Base-by-base conservation (phyloP, 2,888 invertebrate species). In the Melanargia galathea region DNA sequence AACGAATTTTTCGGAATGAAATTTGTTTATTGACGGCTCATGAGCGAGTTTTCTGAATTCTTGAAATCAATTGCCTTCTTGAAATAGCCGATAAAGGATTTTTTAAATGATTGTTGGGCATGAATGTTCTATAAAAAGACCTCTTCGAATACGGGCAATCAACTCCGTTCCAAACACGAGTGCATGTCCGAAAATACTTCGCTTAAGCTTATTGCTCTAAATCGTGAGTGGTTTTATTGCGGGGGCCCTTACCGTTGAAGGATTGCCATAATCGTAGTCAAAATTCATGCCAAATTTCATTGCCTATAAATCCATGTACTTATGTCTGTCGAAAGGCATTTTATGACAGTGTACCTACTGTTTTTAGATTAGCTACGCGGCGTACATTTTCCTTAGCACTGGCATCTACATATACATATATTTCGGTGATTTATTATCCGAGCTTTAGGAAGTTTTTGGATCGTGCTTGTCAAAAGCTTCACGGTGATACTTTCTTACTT, bases 181-280 rank as follows among this genome's bases (percentile, higher is more conserved):
- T 55, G 55, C 49, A 59, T 59, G 49, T 40, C 59, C 59, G 49
- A 59, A 48, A 59, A 59, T 59, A 59, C 51, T 59, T 59, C 49
- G 49, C 49, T 59, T 38, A 58, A 48, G 58, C 58, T 48, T 48
- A 58, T 49, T 58, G 58, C 58, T 58, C 24, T 58, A 57, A 63
- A 54, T 48, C 54, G 40, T 40, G 48, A 66, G 57, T 60, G 60
- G 60, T 49, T 63, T 63, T 63, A 66, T 58, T 60, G 40, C 57
- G 51, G 13, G 26, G 40, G 49, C 57, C 48, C 57, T 43, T 58
- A 63, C 38, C 58, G 57, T 43, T 54, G 38, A 56, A 60, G 63
- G 48, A 60, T 66, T 60, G 54, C 38, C 54, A 46, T 57, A 60
- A 48, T 63, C 52, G 60, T 51, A 54, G 46, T 60, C 45, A 35